Base-by-base conservation (phyloP, 2,888 invertebrate genomes). In the Hydropsyche betteni region DNA sequence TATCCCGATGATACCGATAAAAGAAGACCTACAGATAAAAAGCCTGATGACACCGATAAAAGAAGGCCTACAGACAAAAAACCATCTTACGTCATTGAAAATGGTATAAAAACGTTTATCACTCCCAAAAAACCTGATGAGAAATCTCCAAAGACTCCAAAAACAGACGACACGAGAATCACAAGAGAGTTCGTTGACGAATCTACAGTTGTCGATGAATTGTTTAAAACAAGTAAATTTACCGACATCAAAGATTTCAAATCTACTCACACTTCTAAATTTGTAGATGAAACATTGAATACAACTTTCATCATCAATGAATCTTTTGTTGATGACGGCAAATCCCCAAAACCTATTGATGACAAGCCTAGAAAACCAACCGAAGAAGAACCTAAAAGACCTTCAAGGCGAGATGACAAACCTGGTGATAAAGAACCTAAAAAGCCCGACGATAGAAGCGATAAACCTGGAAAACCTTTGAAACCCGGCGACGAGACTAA, bases 91-190 rank as follows among this genome's bases (percentile, higher is more conserved):
- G 61, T 74, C 10, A 34, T 70, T 34, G 69, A 76, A 52, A 68
- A 77, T 72, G 78, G 77, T 24, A 55, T 78, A 4, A 77, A 75
- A 69, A 78, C 75, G 10, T 74, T 77, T 8, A 80, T 74, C n/a
- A 74, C 61, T 52, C 69, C 51, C 12, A 64, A 83, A 64, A 83
- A 82, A 50, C 71, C 76, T 7, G 77, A 70, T 16, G 69, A 69
- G 1, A 69, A 69, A 50, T 16, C 44, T 4, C 69, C 69, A 14
- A 69, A 51, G 69, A 51, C 12, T 10, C 68, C 68, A 14, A 61
- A 16, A 12, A n/a, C 36, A 6, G 69, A 51, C 5, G 69, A 69
- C 44, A 38, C n/a, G 38, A 69, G 69, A 34, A 68, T 34, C 7
- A 55, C 52, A 7, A 61, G 16, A 38, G 64, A 64, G n/a, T 64